Conservation (phyloP, 2,797 vertebrate species). For the Sebastes vulpes region DNA sequence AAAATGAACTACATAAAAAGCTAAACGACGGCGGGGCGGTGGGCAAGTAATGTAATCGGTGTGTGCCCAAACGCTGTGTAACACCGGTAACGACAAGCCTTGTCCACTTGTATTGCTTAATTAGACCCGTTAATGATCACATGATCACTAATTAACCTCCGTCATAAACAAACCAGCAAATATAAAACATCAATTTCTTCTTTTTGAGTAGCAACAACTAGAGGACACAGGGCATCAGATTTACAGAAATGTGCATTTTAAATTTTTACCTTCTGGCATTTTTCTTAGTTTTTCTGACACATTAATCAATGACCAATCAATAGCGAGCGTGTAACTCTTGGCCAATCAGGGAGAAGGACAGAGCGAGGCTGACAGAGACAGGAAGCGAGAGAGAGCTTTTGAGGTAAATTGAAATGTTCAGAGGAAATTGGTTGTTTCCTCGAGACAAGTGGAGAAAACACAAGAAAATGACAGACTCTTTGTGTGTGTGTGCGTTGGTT, state of each 20-base stretch:
- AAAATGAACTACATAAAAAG: too few relatives aligned
- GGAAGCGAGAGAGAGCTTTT: background rate
- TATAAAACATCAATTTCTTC: too few relatives aligned
- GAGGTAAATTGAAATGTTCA: conserved; percentile 60
- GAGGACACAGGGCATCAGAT: background rate
- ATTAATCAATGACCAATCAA: conserved; percentile 21
- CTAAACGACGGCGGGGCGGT: too few relatives aligned
- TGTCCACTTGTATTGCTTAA: background rate
- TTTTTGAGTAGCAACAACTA: background rate
- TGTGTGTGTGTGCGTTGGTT: background rate
- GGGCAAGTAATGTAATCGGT: too few relatives aligned
- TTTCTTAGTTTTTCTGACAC: background rate
- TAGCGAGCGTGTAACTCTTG: background rate
- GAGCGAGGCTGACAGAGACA: background rate
- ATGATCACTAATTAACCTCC: background rate
- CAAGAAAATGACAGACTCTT: conserved; percentile 20
- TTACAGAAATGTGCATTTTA: background rate
- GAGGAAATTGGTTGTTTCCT: conserved; percentile 63
- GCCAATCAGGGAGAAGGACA: conserved; percentile 1
- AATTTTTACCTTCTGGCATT: background rate
- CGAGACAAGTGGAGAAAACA: conserved; percentile 53
- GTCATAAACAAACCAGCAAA: background rate
- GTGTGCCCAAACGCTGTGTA: too few relatives aligned
- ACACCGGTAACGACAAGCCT: too few relatives aligned
- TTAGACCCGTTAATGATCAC: background rate